Conservation (phyloP, 2,797 vertebrate species). For the Tokudaia muenninki region DNA sequence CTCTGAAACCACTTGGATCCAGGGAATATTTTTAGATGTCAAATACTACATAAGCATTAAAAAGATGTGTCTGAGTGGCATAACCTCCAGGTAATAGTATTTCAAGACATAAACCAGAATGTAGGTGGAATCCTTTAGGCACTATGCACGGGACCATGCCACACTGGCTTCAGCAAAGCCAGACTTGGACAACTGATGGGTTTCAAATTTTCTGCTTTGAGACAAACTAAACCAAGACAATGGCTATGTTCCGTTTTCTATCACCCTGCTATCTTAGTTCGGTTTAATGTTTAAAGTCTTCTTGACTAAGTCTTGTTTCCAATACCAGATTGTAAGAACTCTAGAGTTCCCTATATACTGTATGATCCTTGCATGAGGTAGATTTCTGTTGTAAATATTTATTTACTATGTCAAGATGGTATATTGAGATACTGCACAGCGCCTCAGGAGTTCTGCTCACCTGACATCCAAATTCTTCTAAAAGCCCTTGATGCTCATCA, state of each 20-base stretch:
- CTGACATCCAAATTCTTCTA: background rate
- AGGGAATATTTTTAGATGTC: constrained; percentile 54
- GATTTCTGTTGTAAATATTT: constrained; percentile 54
- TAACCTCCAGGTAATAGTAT: background rate
- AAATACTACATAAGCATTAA: constrained; percentile 62
- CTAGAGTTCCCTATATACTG: constrained; percentile 31
- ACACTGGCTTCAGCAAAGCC: constrained; percentile 38
- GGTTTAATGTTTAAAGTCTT: constrained; percentile 23
- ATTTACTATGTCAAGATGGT: constrained; percentile 1
- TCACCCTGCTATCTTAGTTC: constrained; percentile 54
- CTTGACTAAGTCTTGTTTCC: background rate
- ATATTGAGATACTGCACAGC: background rate
- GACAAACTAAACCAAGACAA: constrained; percentile 26
- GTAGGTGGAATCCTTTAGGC: background rate
- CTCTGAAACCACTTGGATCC: constrained; percentile 50
- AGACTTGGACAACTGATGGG: background rate
- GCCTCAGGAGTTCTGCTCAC: constrained; percentile 26
- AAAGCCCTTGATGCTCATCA: background rate
- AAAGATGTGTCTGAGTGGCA: constrained; percentile 49
- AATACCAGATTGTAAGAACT: background rate
- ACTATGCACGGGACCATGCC: background rate
- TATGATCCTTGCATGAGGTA: background rate
- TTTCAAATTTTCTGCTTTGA: constrained; percentile 43
- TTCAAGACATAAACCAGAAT: constrained; percentile 1
- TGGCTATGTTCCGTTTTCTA: background rate